Base-by-base conservation (phyloP, 1,140 invertebrate species). In the Drosophila watanabei region DNA sequence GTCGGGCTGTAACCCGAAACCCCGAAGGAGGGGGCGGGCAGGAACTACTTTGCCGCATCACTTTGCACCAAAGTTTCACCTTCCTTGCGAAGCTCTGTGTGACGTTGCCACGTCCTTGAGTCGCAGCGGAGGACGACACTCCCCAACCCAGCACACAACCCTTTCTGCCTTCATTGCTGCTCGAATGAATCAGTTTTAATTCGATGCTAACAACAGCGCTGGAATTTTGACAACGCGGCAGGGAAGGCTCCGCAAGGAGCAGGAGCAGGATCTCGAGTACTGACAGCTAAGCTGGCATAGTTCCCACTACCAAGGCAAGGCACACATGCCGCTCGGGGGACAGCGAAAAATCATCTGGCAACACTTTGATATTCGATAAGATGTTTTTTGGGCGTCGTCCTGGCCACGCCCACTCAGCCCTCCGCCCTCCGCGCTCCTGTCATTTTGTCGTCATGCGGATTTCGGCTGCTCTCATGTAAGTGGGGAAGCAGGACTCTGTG, bases 321-420 rank as follows among this genome's bases (percentile, higher is more conserved):
- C 70, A 58, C 52, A 35, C 51, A 54, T 61, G 51, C 54, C n/a
- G 49, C 18, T 14, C 11, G 2, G 6, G 18, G 64, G 57, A 79
- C 49, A 75, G 75, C 79, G 58, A 78, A 84, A 75, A 88, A 87
- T 80, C 84, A 88, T 80, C 77, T 83, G 76, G 82, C 80, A 87
- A 84, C 84, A 87, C 84, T 87, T 87, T 87, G 84, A 87, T 88
- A 87, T 88, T 88, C 84, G 85, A 87, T 87, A 88, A 88, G 77
- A 84, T 35, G 70, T 20, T 60, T 72, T 39, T 69, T 62, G 33
- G 59, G 56, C 52, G 39, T 39, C 32, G 35, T 57, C 41, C 43
- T 32, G 48, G 54, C 33, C 46, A 51, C 39, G 62, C 43, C 41
- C 41, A 30, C 20, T 33, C 48, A 20, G 16, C 33, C 18, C 6